Base-by-base conservation (phyloP, 1,140 invertebrate species). In the Centruroides vittatus region DNA sequence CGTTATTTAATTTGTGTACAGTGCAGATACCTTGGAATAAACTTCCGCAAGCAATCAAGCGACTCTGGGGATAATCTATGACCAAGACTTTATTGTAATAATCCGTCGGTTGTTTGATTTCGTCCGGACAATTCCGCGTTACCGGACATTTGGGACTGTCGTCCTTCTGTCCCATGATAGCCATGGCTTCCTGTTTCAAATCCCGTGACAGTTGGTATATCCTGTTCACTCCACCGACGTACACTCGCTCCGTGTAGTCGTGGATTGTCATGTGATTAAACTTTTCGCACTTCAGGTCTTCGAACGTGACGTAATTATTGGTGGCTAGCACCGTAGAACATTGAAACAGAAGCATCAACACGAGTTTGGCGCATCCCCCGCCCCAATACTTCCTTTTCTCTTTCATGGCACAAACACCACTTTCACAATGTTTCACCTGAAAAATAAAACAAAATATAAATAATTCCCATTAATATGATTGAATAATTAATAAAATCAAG, bases 1-100 rank as follows among this genome's bases (percentile, higher is more conserved):
- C 92, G 78, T 96, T 93, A 71, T 89, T 83, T 57, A 95, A 75
- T 72, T 88, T 85, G 41, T 89, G 81, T 48, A 95, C 90, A 3
- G 85, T 84, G 74, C 94, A 98, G 65, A 87, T 83, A 10, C 94
- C 94, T 69, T 82, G 82, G 66, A 88, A 90, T 46, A 97, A 75
- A 65, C 87, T 91, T 10, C 93, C 93, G 75, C 95, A 98, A 5
- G 85, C 84, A 65, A 98, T 94, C n/a, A 98, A 78, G n/a, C 86
- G 78, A 23, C 88, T 86, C 58, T 88, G 86, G 6, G 84, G 85
- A 70, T 94, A 90, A 77, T 98, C 91, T 65, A 98, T 93, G 48
- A 97, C 85, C 63, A 99, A 77, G 47, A 90, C 93, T 75, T 98
- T 98, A 78, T 96, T 98, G 65, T 89, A 84, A 75, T 94, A 97